A percentile compares a stretch with the other conserved stretches of the same genome.
These are phyloP conservation scores for Temnothorax longispinosus DNA, from an alignment of 1,140 invertebrate genomes.

Conservation along the genomic window DNA sequence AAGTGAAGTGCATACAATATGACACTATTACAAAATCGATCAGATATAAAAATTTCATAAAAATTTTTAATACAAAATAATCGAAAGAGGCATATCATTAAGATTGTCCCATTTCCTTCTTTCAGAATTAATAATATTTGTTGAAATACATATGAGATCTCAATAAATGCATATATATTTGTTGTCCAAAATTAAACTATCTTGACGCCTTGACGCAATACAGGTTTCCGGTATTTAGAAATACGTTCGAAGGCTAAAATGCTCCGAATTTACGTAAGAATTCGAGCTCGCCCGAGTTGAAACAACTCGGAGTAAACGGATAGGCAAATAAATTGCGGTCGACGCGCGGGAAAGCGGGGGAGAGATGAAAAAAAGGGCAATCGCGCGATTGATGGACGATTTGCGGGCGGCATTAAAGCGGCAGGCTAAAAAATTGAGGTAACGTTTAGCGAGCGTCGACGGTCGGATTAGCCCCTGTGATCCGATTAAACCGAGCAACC, in stretches of 20 bases:
- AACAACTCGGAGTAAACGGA: background rate
- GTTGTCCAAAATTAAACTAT: background rate
- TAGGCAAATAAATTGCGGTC: conserved; percentile 48
- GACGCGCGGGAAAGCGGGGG: background rate
- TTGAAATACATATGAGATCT: too few species aligned
- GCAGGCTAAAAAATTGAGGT: conserved; percentile 51
- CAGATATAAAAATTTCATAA: background rate
- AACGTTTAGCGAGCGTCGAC: conserved; percentile 56
- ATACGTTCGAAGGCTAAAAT: background rate
- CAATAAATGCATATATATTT: background rate
- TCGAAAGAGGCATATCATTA: background rate
- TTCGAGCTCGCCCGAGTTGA: background rate
- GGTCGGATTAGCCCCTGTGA: conserved; percentile 49
- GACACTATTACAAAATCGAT: background rate
- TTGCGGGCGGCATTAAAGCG: conserved; percentile 46
- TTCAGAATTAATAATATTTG: background rate
- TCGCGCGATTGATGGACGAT: conserved; percentile 53
- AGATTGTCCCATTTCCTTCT: background rate
- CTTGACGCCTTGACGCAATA: background rate
- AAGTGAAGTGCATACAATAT: background rate
- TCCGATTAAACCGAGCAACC: conserved; percentile 49
- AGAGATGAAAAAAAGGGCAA: conserved; percentile 5
- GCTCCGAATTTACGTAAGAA: background rate
- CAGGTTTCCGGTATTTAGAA: background rate
- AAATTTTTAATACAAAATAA: background rate